These are phyloP conservation scores for Porphyrio hochstetteri DNA, from an alignment of 2,113 vertebrate species.

Conservation along the genomic window DNA sequence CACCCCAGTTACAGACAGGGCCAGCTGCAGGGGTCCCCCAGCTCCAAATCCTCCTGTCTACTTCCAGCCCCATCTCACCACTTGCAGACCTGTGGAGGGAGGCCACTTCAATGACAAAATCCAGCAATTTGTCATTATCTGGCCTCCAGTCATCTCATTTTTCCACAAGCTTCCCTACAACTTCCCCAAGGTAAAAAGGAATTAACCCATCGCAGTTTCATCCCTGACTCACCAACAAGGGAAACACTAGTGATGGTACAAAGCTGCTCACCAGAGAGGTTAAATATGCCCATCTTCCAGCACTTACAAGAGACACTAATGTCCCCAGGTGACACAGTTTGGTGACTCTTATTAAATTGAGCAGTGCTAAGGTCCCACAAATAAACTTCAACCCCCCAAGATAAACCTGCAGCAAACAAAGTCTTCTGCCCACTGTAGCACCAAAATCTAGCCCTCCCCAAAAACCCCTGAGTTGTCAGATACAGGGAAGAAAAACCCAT, in stretches of 20 bases:
- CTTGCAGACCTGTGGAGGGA: background rate
- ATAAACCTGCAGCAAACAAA: background rate
- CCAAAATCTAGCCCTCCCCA: background rate
- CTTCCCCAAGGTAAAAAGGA: constrained; percentile 4
- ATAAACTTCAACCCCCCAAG: background rate
- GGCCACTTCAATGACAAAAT: background rate
- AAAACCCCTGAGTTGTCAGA: background rate
- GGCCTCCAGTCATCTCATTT: background rate
- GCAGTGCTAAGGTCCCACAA: background rate
- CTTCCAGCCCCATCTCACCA: background rate
- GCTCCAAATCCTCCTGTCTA: background rate
- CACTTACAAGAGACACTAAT: background rate
- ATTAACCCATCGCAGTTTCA: background rate
- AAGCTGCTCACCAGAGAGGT: background rate
- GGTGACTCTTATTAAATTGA: background rate
- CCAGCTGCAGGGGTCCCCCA: background rate
- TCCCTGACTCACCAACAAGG: background rate
- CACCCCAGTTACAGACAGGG: background rate
- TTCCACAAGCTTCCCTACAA: background rate
- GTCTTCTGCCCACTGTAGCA: background rate
- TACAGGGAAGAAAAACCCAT: accelerated
- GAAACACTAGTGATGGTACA: background rate
- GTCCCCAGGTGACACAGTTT: accelerated
- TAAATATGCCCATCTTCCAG: background rate
- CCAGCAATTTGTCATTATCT: background rate